A percentile compares a stretch with the other conserved stretches of the same genome.
These are phyloP conservation scores for Balearica regulorum DNA, from an alignment of 2,797 vertebrate genomes.

Conservation along the genomic window DNA sequence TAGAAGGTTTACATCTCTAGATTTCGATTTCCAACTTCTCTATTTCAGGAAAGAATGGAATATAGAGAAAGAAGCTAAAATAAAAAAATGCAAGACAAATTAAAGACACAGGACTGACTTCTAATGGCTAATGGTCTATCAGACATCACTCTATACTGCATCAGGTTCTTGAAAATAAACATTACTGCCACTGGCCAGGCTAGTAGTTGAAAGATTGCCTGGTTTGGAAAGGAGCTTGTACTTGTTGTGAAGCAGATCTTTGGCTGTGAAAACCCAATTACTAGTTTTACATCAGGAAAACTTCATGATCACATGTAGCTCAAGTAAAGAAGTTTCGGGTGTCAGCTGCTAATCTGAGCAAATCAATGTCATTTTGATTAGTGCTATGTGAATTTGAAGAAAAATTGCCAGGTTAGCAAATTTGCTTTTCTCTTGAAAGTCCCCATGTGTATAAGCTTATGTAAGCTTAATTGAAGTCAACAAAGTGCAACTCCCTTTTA, in stretches of 20 bases:
- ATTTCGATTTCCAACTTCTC: background rate
- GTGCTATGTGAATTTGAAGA: background rate
- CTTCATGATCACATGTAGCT: background rate
- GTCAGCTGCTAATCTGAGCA: background rate
- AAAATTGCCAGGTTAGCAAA: conserved; percentile 14
- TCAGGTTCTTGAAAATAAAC: background rate
- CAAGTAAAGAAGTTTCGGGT: background rate
- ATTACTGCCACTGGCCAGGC: background rate
- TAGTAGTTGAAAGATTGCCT: background rate
- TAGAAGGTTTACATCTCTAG: background rate
- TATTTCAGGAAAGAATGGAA: background rate
- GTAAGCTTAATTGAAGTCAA: conserved; percentile 30
- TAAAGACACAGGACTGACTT: background rate
- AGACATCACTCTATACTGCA: background rate
- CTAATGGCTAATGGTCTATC: background rate
- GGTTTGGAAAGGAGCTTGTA: background rate
- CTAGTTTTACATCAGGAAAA: background rate
- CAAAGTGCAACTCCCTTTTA: background rate
- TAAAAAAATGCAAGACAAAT: background rate
- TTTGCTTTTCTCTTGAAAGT: background rate
- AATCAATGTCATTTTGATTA: conserved; percentile 42
- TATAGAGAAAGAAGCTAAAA: background rate
- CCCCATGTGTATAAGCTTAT: background rate
- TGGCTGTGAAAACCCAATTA: background rate
- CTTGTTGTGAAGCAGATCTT: background rate